Conservation (phyloP, 2,797 vertebrate species). For the Distichodus sexfasciatus region DNA sequence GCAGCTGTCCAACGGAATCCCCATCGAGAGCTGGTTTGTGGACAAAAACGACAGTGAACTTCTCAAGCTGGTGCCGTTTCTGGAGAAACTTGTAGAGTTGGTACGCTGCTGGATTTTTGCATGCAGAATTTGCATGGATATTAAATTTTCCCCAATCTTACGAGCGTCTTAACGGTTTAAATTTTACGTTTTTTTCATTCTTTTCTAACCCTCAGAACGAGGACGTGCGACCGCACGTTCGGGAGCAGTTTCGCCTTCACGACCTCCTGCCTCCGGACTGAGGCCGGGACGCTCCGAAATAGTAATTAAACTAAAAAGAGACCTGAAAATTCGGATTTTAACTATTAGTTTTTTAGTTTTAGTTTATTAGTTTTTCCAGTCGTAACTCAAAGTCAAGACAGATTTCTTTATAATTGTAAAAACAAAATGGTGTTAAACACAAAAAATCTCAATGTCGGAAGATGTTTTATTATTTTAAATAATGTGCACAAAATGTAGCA, state of each 20-base stretch:
- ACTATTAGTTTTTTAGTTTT: too few relatives aligned
- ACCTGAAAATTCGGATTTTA: conserved; percentile 72
- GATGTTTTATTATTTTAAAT: too few relatives aligned
- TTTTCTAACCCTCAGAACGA: conserved; percentile 79
- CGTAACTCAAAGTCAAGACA: too few relatives aligned
- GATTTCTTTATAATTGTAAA: too few relatives aligned
- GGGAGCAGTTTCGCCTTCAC: conserved; percentile 96
- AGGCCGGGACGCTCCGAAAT: conserved; percentile 53
- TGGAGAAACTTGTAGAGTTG: conserved; percentile 98
- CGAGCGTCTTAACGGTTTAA: too few relatives aligned
- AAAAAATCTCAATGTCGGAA: too few relatives aligned
- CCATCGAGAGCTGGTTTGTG: conserved; percentile 99
- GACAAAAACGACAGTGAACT: conserved; percentile 97
- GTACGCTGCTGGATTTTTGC: conserved; percentile 59
- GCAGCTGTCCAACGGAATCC: conserved; percentile 96
- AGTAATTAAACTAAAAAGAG: conserved; percentile 51
- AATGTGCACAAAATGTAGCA: too few relatives aligned
- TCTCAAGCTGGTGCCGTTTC: conserved; percentile 95
- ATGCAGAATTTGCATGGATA: neutral
- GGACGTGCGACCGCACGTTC: conserved; percentile 95
- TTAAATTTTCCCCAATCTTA: too few relatives aligned
- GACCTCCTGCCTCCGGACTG: conserved; percentile 97
- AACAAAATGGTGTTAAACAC: too few relatives aligned
- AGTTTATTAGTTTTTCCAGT: too few relatives aligned
- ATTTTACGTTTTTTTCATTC: too few relatives aligned